A percentile compares a stretch with the other conserved stretches of the same genome.
Evolutionary conservation across 2,797 vertebrate species (phyloP).

Genomic region (Anas acuta): DNA sequence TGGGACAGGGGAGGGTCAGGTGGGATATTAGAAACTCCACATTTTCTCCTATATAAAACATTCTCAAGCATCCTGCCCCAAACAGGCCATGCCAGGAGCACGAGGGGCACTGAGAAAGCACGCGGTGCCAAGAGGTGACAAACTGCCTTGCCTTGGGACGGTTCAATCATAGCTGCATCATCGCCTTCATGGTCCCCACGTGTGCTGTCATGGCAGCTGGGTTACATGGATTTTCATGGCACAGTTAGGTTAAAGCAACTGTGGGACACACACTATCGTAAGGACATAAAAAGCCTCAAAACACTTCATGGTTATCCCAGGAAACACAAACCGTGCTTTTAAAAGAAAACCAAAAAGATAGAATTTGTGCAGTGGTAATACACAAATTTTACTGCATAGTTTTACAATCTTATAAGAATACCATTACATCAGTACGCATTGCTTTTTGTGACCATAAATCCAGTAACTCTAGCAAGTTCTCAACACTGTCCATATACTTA

Average conservation of each 20-base stretch:
- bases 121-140: not conserved
- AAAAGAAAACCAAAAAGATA: not conserved
- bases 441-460: not conserved
- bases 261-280: not conserved
- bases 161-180: not conserved
- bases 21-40: not conserved
- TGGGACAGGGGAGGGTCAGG: too few relatives aligned
- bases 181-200: not conserved
- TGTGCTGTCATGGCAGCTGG: fast-evolving
- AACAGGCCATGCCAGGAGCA: not conserved
- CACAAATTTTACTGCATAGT: not conserved
- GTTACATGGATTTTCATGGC: not conserved
- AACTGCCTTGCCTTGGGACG: not conserved
- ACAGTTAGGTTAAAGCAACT: not conserved
- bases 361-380: not conserved
- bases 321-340: not conserved
- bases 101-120: not conserved
- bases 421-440: not conserved
- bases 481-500: not conserved
- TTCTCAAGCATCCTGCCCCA: not conserved
- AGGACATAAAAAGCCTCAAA: not conserved
- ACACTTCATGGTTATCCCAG: not conserved
- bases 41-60: not conserved
- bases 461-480: not conserved
- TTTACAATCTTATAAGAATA: not conserved